phyloP scores from a whole-genome alignment of 92 coral and sea anemone genomes.

The Pocillopora grandis region DNA sequence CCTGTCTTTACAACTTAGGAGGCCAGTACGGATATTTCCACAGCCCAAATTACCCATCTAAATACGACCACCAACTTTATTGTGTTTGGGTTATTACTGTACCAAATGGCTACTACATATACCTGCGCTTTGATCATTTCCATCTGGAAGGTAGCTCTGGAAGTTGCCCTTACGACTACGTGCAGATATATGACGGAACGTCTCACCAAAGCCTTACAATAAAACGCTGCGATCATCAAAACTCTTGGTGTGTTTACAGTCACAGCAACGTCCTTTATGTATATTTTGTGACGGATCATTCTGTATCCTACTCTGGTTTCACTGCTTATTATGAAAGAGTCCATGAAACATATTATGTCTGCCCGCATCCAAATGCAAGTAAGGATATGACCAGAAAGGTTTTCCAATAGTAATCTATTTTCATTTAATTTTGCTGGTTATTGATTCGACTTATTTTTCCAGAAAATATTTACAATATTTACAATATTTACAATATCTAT shows the following conservation, averaged over 20 bases:
- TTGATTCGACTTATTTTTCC: too few species aligned
- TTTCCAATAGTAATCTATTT: too few species aligned
- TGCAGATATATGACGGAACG: too few species aligned
- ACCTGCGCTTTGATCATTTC: too few species aligned
- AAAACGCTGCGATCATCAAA: slow-evolving; percentile 6
- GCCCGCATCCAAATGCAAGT: background rate
- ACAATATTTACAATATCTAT: background rate
- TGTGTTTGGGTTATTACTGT: slow-evolving; percentile 23
- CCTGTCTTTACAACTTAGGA: slow-evolving; percentile 6
- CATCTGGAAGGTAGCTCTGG: too few species aligned
- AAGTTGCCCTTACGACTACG: too few species aligned
- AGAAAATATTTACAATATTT: too few species aligned
- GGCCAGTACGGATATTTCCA: background rate
- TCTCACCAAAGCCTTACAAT: too few species aligned
- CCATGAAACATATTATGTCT: background rate
- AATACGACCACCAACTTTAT: slow-evolving; percentile 1
- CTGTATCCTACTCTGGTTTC: background rate
- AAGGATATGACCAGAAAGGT: too few species aligned
- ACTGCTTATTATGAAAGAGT: background rate
- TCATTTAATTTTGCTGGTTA: too few species aligned
- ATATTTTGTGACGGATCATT: background rate
- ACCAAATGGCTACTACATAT: background rate
- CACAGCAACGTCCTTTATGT: background rate
- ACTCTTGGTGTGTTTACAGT: slow-evolving; percentile 11
- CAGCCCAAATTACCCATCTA: slow-evolving; percentile 19